Base-by-base conservation (phyloP, 2,113 vertebrate genomes). In the Macquaria ambigua region DNA sequence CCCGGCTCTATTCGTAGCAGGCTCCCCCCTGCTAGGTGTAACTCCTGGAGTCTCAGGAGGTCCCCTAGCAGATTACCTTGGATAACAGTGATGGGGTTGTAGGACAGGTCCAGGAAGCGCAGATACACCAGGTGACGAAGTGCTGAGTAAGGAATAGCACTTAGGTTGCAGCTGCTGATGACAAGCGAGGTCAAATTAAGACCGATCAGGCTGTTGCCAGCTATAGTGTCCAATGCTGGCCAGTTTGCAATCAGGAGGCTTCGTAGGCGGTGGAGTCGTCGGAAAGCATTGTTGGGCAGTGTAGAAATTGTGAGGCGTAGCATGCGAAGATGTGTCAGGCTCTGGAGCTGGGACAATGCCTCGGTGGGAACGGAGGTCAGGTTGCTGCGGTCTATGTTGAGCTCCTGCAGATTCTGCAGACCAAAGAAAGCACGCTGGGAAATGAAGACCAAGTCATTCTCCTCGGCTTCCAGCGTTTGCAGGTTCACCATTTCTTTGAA, bases 161-260 rank as follows among this genome's bases (percentile, higher is more conserved):
- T 97, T 23, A 98, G 92, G 63, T 97, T 97, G 88, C 97, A 97
- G 77, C 74, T 94, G 83, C 94, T 97, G 83, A 98, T 93, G 48
- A 96, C 94, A 37, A 98, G 94, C 6, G 96, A 96, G 67, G 96
- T 97, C 59, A 98, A 91, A 78, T 98, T 98, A 3, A 98, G 95
- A 37, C 96, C 96, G 0, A 89, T 86, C 76, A 98, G 92, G 84
- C 97, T 98, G 77, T 95, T 96, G 3, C 95, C 93, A 16, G 94
- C 95, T 66, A 98, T 80, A 0, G 83, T 93, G 59, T 95, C 95
- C 81, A 98, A 79, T 6, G 93, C 78, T 0, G 96, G 96, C 97
- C 97, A 98, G 68, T 95, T 93, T 46, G 95, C 85, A 39, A 98
- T 96, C 85, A 96, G 83, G 41, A 98, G 95, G 43, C 91, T 95